Conservation (phyloP, 1,140 invertebrate species). For the Euura saliciscinereae region DNA sequence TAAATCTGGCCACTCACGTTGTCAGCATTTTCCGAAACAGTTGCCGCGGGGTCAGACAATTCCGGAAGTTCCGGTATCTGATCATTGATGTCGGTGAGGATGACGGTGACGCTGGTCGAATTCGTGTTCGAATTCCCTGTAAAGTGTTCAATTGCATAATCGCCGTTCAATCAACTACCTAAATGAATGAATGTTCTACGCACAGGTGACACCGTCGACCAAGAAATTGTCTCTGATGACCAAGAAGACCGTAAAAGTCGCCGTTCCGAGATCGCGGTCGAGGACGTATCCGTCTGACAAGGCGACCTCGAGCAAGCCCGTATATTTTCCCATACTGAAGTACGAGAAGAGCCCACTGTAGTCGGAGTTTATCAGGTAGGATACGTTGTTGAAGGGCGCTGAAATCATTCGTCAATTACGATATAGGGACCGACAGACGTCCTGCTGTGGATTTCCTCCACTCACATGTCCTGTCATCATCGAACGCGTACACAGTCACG, state of each 20-base stretch:
- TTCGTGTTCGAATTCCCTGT: conserved; percentile 29
- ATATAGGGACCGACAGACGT: too few species aligned
- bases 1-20: conserved; percentile 42
- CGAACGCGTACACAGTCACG: conserved; percentile 45
- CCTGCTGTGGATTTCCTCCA: conserved; percentile 14
- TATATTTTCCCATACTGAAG: conserved; percentile 54
- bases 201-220: conserved; percentile 50
- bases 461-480: conserved; percentile 58
- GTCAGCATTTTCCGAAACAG: conserved; percentile 50
- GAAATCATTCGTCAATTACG: conserved; percentile 6
- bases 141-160: conserved; percentile 20
- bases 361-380: conserved; percentile 34
- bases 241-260: conserved; percentile 54
- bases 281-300: conserved; percentile 51
- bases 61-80: conserved; percentile 58
- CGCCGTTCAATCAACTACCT: conserved; percentile 21
- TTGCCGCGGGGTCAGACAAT: conserved; percentile 34
- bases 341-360: conserved; percentile 51
- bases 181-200: conserved; percentile 18
- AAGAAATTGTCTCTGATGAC: conserved; percentile 60
- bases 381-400: conserved; percentile 35
- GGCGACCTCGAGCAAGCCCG: conserved; percentile 52
- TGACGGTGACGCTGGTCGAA: conserved; percentile 45
- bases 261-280: conserved; percentile 57
- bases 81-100: conserved; percentile 63